phyloP scores from a whole-genome alignment of 2,797 vertebrate genomes.

The Danionella dracula region DNA sequence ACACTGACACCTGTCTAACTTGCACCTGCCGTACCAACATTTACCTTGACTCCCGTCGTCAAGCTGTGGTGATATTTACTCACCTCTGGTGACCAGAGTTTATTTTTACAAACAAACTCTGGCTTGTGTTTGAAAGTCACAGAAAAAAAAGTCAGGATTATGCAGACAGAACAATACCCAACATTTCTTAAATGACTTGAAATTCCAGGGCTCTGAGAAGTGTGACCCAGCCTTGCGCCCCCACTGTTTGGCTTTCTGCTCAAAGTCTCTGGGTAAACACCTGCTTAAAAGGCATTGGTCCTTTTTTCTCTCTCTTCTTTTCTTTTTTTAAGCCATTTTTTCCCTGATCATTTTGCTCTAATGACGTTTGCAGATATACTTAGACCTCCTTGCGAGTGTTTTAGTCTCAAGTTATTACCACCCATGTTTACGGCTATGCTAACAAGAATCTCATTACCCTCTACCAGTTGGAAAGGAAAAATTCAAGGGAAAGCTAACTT shows the following conservation, averaged over 20 bases:
- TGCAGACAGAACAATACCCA: neutral
- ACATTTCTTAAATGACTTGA: slow-evolving; percentile 16
- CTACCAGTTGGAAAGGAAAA: neutral
- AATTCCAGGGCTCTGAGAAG: slow-evolving; percentile 35
- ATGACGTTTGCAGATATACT: slow-evolving; percentile 73
- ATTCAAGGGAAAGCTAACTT: slow-evolving; percentile 24
- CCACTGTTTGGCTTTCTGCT: slow-evolving; percentile 71
- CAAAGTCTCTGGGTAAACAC: slow-evolving; percentile 65
- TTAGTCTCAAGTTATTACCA: slow-evolving; percentile 35
- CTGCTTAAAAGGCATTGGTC: slow-evolving; percentile 49
- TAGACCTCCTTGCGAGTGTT: slow-evolving; percentile 42
- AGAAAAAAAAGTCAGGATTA: slow-evolving; percentile 25
- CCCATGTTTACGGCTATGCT: slow-evolving; percentile 33
- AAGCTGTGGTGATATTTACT: neutral
- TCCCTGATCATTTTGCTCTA: slow-evolving; percentile 65
- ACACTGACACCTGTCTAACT: slow-evolving; percentile 53
- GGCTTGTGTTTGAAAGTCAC: slow-evolving; percentile 28
- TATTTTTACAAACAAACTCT: slow-evolving; percentile 15
- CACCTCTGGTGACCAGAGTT: slow-evolving; percentile 10
- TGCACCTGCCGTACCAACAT: slow-evolving; percentile 53
- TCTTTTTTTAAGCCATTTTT: slow-evolving; percentile 41
- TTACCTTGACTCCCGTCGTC: slow-evolving; percentile 38
- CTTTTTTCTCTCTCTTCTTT: neutral
- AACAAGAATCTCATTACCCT: slow-evolving; percentile 5
- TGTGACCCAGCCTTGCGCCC: slow-evolving; percentile 47